Conservation (phyloP, 1,140 invertebrate genomes). For the Penaeus japonicus region DNA sequence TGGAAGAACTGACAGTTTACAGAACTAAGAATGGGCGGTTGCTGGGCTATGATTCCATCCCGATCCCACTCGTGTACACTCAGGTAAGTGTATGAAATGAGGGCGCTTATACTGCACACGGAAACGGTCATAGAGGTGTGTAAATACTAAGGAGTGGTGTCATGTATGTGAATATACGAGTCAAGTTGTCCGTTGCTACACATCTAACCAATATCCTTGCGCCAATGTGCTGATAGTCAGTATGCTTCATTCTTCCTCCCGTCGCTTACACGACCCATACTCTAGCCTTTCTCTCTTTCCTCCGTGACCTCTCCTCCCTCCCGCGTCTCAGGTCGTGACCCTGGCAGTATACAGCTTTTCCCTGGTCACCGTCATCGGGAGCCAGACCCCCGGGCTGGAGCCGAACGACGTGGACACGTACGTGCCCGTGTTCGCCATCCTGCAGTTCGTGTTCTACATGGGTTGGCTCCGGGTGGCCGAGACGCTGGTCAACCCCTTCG, state of each 20-base stretch:
- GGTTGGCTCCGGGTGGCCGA: constrained; percentile 94
- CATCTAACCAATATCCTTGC: too few relatives aligned
- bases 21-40: constrained; percentile 64
- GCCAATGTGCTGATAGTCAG: too few relatives aligned
- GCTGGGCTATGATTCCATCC: constrained; percentile 69
- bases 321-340: constrained; percentile 66
- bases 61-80: constrained; percentile 68
- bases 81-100: constrained; percentile 63
- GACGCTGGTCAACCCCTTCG: constrained; percentile 68
- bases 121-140: too few relatives aligned
- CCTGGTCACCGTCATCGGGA: constrained; percentile 66
- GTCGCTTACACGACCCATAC: too few relatives aligned
- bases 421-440: constrained; percentile 84
- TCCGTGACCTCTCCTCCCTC: too few relatives aligned
- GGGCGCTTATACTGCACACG: too few relatives aligned
- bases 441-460: constrained; percentile 82
- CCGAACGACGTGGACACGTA: constrained; percentile 75
- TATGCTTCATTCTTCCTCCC: too few relatives aligned
- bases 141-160: too few relatives aligned
- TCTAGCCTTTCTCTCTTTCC: too few relatives aligned
- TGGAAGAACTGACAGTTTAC: constrained; percentile 64
- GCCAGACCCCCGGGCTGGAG: constrained; percentile 68
- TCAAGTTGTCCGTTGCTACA: too few relatives aligned
- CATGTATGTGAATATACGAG: too few relatives aligned
- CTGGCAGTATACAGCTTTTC: constrained; percentile 70